Percentiles rank a stretch among this genome's conserved stretches.
phyloP scores from a whole-genome alignment of 2,113 vertebrate species.

The Leucosticte australis region DNA sequence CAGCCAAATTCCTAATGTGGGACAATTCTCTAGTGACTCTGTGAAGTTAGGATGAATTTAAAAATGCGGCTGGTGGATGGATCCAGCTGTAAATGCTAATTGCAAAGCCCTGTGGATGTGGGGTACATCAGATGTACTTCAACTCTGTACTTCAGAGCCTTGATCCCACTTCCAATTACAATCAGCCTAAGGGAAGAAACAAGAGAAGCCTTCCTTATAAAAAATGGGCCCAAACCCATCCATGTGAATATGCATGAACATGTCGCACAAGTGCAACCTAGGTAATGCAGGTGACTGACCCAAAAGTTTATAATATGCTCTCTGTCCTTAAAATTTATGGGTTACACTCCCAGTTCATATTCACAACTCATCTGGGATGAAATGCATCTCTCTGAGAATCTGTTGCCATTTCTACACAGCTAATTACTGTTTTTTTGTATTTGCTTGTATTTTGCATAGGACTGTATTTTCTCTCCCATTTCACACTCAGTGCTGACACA shows the following conservation, averaged over 20 bases:
- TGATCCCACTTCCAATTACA: not conserved
- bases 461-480: not conserved
- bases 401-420: not conserved
- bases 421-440: not conserved
- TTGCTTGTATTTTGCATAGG: not conserved
- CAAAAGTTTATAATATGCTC: not conserved
- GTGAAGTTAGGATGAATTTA: not conserved
- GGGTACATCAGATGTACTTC: not conserved
- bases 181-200: not conserved
- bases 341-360: not conserved
- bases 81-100: not conserved
- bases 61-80: not conserved
- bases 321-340: not conserved
- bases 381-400: not conserved
- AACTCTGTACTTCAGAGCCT: not conserved
- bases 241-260: not conserved
- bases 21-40: not conserved
- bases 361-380: not conserved
- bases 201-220: not conserved
- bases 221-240: not conserved
- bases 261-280: not conserved
- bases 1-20: not conserved
- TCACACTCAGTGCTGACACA: not conserved
- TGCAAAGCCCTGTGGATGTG: not conserved
- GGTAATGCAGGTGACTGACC: not conserved